Percentiles rank a stretch among this genome's conserved stretches.
These are phyloP conservation scores for Aptenodytes forsteri DNA, from an alignment of 2,113 vertebrate genomes.

Conservation along the genomic window DNA sequence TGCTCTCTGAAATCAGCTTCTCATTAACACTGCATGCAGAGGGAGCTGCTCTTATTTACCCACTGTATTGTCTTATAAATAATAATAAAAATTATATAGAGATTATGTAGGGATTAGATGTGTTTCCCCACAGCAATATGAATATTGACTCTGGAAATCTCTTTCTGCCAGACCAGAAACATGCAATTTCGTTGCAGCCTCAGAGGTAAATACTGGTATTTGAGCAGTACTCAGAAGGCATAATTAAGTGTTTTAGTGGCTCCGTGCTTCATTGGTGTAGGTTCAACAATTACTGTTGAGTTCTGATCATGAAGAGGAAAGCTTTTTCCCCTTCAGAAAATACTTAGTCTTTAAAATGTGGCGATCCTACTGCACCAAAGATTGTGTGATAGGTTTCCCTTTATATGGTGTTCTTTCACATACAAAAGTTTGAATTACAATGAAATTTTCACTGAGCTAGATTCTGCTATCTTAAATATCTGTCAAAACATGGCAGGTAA, in stretches of 20 bases:
- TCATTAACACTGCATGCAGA: background rate
- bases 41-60: conserved; percentile 22
- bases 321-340: background rate
- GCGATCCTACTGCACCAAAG: background rate
- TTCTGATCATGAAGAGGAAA: background rate
- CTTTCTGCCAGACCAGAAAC: conserved; percentile 22
- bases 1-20: background rate
- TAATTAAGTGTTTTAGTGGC: conserved; percentile 33
- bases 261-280: background rate
- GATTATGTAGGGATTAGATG: conserved; percentile 17
- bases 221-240: conserved; percentile 6
- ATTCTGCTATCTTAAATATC: background rate
- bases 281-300: background rate
- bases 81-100: background rate
- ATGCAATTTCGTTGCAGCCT: conserved; percentile 28
- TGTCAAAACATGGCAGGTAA: background rate
- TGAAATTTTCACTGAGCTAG: background rate
- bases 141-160: conserved; percentile 43
- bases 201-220: conserved; percentile 51
- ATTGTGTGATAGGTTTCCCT: background rate
- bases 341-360: background rate
- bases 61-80: conserved; percentile 17
- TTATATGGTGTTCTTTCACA: background rate
- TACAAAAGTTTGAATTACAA: background rate
- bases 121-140: conserved; percentile 9